Conservation (phyloP, 1,140 invertebrate species). For the Neodiprion lecontei region DNA sequence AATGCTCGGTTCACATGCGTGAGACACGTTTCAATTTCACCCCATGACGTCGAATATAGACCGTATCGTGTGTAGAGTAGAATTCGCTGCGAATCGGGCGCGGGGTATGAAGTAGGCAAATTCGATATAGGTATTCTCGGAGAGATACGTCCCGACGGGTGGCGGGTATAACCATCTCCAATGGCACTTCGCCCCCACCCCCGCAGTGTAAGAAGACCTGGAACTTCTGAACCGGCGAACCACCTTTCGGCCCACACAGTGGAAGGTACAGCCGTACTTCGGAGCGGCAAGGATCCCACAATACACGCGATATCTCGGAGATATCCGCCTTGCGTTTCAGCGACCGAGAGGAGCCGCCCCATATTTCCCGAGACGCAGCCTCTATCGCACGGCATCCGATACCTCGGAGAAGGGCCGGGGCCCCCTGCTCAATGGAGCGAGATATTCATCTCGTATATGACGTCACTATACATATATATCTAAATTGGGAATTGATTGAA, state of each 20-base stretch:
- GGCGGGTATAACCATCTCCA: background rate
- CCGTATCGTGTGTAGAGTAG: background rate
- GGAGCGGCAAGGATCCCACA: too few relatives aligned
- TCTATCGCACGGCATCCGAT: background rate
- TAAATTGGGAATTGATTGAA: constrained; percentile 5
- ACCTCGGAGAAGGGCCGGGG: background rate
- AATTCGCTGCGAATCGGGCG: background rate
- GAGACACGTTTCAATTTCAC: background rate
- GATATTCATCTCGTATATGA: constrained; percentile 5
- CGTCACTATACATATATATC: background rate
- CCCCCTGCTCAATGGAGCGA: background rate
- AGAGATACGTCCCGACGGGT: background rate
- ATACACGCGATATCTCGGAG: too few relatives aligned
- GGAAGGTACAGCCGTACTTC: too few relatives aligned
- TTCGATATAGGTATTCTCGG: background rate
- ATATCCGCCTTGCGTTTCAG: background rate
- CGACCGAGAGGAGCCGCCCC: background rate
- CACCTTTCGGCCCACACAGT: background rate
- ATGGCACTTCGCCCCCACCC: background rate
- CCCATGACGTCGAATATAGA: background rate
- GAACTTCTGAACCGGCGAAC: constrained; percentile 1
- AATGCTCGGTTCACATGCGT: background rate
- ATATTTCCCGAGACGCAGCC: background rate
- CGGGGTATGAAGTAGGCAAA: constrained; percentile 2
- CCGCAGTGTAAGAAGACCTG: background rate